Evolutionary conservation across 2,797 vertebrate genomes (phyloP), one percentile per base, ranked within the genome.

Genomic region (Ptychadena robeensis): DNA sequence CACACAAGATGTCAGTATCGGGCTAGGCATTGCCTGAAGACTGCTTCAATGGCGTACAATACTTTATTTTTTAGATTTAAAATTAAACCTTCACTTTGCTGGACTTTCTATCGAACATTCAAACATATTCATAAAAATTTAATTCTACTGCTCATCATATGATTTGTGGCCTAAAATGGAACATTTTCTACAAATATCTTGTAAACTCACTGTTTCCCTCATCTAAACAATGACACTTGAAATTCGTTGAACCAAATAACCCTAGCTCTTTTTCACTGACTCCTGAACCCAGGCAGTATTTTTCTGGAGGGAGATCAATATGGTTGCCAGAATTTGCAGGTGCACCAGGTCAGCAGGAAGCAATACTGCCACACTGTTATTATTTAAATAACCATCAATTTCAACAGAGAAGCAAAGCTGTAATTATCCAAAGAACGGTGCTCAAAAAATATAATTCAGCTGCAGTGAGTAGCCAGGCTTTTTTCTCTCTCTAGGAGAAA

Each of bases 1-100:
- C 27, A 63, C 78, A 71, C 68, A n/a, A 80, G 78, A 63, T 80
- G 78, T 40, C 78, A 80, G 67, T 71, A 35, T 71, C 64, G 69
- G 27, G 37, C 31, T 80, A 40, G 9, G 35, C 10, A 80, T 40
- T 34, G 5, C 27, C 9, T 9, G 0, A 25, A 35, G 11, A 68
- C 18, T 18, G 14, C 31, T 67, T n/a, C 8, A 9, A n/a, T 34
- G 28, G 31, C 18, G 7, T n/a, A 34, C 14, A 3, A 64, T 31
- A 28, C 3, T 14, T n/a, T n/a, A n/a, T n/a, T n/a, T 28, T 5
- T 1, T 12, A 27, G 2, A 2, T 4, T 53, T 40, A 10, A 25
- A n/a, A 38, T 2, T 38, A 63, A 63, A 44, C 34, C 71, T 70
- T 79, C 9, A 11, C 11, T 61, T 10, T 28, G 11, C 25, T 25